Conservation (phyloP, 2,797 vertebrate species). For the Dendrocincla tyrannina region DNA sequence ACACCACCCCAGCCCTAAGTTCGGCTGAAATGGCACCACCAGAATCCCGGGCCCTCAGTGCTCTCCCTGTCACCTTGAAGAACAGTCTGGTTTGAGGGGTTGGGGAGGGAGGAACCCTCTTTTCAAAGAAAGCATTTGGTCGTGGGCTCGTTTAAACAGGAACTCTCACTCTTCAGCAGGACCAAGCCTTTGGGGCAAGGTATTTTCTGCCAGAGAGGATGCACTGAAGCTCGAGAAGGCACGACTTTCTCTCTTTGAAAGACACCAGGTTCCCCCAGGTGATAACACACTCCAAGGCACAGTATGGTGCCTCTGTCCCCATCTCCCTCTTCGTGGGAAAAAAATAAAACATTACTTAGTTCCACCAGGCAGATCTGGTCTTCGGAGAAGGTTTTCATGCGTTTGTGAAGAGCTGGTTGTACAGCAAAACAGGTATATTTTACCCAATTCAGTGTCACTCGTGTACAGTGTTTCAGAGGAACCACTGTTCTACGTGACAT, state of each 20-base stretch:
- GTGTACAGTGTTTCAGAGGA: neutral
- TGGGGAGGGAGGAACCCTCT: neutral
- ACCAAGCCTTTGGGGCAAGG: neutral
- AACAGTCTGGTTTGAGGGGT: neutral
- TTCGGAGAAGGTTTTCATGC: neutral
- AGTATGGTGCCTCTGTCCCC: neutral
- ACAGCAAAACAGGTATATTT: neutral
- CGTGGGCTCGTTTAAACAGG: neutral
- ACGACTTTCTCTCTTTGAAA: neutral
- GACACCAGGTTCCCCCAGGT: neutral
- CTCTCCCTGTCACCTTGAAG: neutral
- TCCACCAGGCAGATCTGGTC: neutral
- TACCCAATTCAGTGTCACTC: neutral
- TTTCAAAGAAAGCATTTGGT: neutral
- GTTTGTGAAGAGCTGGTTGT: neutral
- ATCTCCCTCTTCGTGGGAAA: neutral
- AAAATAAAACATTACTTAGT: neutral
- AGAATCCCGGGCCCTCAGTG: neutral
- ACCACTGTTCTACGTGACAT: neutral
- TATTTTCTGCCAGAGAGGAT: neutral
- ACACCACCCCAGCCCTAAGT: fast-evolving
- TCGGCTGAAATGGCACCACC: neutral
- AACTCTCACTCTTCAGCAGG: neutral
- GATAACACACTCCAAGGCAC: neutral
- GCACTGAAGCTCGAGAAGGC: neutral